A percentile compares a stretch with the other conserved stretches of the same genome.
These are phyloP conservation scores for Austrolebias charrua DNA, from an alignment of 2,797 vertebrate species.

Conservation along the genomic window DNA sequence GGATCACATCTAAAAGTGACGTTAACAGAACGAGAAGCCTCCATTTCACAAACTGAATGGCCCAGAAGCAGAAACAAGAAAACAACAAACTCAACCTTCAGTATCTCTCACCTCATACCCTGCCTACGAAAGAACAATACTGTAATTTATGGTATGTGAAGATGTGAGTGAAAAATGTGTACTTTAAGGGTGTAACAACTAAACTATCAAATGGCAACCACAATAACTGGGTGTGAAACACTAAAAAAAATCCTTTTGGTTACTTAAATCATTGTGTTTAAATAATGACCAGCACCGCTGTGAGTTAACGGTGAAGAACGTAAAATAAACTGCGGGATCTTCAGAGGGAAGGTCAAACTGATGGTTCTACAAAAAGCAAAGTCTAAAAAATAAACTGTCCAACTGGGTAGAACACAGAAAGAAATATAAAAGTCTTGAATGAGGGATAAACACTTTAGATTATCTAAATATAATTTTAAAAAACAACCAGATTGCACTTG, in stretches of 20 bases:
- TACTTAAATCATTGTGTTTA: background rate
- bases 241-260: background rate
- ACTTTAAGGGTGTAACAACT: constrained; percentile 20
- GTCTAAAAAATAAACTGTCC: too few species aligned
- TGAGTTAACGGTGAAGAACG: background rate
- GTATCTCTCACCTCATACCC: background rate
- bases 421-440: background rate
- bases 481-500: too few species aligned
- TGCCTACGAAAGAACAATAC: background rate
- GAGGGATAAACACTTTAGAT: background rate
- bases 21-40: background rate
- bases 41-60: constrained; percentile 4
- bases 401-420: background rate
- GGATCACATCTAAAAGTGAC: constrained; percentile 16
- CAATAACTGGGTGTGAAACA: constrained; percentile 43
- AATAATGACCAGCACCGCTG: background rate
- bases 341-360: background rate
- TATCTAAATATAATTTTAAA: background rate
- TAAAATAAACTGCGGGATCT: background rate
- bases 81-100: background rate
- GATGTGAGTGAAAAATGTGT: constrained; percentile 20
- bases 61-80: background rate
- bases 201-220: constrained; percentile 16
- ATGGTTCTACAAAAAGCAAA: background rate
- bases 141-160: constrained; percentile 1